These are phyloP conservation scores for Microcebus jonahi DNA, from an alignment of 2,113 vertebrate species.

Conservation along the genomic window DNA sequence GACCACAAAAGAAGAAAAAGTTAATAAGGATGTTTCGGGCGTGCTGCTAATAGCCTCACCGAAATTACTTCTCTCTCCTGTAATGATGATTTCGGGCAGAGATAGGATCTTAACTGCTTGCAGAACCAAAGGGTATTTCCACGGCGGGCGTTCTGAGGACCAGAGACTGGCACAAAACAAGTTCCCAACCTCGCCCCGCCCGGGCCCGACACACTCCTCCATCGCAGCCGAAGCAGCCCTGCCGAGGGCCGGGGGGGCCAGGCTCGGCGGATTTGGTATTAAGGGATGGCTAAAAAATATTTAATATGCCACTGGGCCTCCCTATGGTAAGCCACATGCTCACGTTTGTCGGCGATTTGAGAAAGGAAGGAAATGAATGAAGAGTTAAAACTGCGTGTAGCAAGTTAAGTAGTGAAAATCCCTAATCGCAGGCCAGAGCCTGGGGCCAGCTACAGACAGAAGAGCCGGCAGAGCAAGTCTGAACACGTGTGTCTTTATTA, in stretches of 20 bases:
- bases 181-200: not conserved
- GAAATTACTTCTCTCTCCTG: slow-evolving; percentile 51
- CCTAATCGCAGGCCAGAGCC: slow-evolving; percentile 80
- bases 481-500: slow-evolving; percentile 91
- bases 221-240: not conserved
- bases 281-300: not conserved
- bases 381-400: slow-evolving; percentile 85
- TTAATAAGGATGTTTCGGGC: slow-evolving; percentile 55
- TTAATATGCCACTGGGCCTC: rapidly evolving
- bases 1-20: slow-evolving; percentile 69
- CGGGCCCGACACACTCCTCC: not conserved
- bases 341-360: not conserved
- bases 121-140: slow-evolving; percentile 76
- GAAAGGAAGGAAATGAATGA: not conserved
- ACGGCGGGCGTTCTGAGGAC: slow-evolving; percentile 1
- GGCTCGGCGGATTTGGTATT: rapidly evolving
- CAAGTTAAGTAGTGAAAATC: slow-evolving; percentile 84
- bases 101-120: slow-evolving; percentile 74
- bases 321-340: rapidly evolving
- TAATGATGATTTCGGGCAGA: slow-evolving; percentile 23
- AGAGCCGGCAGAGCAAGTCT: slow-evolving; percentile 84
- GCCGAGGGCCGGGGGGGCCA: not conserved
- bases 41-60: slow-evolving; percentile 37
- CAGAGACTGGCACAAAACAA: not conserved
- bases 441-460: slow-evolving; percentile 85